Evolutionary conservation across 1,140 invertebrate genomes (phyloP).

Genomic region (Drosophila pallidifrons): DNA sequence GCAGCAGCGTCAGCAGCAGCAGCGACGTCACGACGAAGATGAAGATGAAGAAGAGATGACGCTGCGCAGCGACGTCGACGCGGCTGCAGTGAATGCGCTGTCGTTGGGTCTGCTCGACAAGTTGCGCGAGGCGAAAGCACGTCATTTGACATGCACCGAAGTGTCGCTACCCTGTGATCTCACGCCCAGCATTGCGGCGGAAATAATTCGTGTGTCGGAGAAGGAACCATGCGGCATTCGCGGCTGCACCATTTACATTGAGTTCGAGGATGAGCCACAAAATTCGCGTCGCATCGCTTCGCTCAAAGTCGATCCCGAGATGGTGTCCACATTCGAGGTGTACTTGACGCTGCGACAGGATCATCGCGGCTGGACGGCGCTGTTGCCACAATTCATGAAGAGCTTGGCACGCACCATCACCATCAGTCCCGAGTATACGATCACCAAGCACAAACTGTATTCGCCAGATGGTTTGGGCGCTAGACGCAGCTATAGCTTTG

Average conservation of each 20-base stretch:
- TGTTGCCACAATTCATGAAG: conserved; percentile 94
- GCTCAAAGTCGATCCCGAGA: conserved; percentile 92
- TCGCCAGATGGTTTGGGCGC: conserved; percentile 70
- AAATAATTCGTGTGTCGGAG: conserved; percentile 92
- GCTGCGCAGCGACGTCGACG: conserved; percentile 52
- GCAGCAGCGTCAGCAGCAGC: conserved; percentile 35
- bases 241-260: conserved; percentile 91
- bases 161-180: conserved; percentile 93
- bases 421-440: conserved; percentile 92
- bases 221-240: conserved; percentile 93
- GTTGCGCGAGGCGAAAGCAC: conserved; percentile 91
- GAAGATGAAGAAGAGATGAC: conserved; percentile 33
- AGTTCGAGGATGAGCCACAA: conserved; percentile 89
- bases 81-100: conserved; percentile 85
- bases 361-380: conserved; percentile 91
- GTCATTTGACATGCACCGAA: conserved; percentile 91
- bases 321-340: conserved; percentile 94
- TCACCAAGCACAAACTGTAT: conserved; percentile 94
- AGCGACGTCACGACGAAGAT: conserved; percentile 54
- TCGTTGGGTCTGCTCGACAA: conserved; percentile 90
- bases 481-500: conserved; percentile 70
- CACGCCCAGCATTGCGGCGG: conserved; percentile 89
- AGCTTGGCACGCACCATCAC: conserved; percentile 91
- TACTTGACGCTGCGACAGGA: conserved; percentile 94
- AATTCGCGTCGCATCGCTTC: conserved; percentile 86